phyloP scores from a whole-genome alignment of 1,140 invertebrate species.

The Hormaphis cornu region DNA sequence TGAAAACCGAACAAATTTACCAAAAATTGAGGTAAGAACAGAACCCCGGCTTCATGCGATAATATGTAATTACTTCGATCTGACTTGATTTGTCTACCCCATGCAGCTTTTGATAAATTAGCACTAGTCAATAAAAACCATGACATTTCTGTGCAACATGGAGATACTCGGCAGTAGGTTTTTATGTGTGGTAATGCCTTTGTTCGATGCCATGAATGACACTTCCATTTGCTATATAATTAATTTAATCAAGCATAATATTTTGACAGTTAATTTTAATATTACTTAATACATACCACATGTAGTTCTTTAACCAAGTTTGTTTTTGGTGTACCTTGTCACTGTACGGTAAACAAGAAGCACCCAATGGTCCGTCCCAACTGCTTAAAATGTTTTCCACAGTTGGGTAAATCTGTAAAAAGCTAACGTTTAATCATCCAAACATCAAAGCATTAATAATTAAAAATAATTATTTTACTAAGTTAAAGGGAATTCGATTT shows the following conservation, averaged over 20 bases:
- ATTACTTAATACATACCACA: conserved; percentile 56
- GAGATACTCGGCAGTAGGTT: conserved; percentile 69
- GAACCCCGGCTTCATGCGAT: conserved; percentile 84
- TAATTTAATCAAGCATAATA: no score
- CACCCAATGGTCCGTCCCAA: conserved; percentile 72
- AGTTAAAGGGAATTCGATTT: background rate
- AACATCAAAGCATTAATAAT: background rate
- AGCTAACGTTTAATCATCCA: background rate
- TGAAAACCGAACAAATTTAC: conserved; percentile 43
- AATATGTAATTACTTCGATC: conserved; percentile 51
- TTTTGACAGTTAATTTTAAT: background rate
- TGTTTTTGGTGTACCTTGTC: conserved; percentile 73
- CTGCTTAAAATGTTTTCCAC: conserved; percentile 70
- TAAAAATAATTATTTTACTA: background rate
- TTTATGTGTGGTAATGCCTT: conserved; percentile 90
- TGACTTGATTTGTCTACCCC: conserved; percentile 68
- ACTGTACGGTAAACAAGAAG: conserved; percentile 82
- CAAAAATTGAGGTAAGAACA: conserved; percentile 77
- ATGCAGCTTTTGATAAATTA: conserved; percentile 91
- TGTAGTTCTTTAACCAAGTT: conserved; percentile 63
- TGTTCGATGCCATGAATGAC: conserved; percentile 54
- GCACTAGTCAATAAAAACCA: conserved; percentile 85
- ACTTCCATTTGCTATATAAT: conserved; percentile 69
- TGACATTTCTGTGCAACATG: conserved; percentile 52
- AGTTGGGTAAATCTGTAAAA: conserved; percentile 55